Base-by-base conservation (phyloP, 2,113 vertebrate species). In the Hippopotamus amphibius region DNA sequence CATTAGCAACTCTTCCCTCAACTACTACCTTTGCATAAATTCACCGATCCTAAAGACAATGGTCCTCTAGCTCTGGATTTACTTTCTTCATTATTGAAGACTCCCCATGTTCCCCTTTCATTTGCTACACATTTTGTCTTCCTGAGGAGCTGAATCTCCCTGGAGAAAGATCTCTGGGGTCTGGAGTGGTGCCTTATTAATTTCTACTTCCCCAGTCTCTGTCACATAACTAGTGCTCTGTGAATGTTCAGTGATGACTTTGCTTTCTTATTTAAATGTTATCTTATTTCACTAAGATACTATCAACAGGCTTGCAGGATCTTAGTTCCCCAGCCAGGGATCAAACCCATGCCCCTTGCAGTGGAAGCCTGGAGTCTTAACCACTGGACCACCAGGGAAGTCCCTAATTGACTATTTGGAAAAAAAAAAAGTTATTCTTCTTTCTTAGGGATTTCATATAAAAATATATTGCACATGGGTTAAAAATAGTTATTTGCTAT, bases 211-310 rank as follows among this genome's bases (percentile, higher is more conserved):
- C 16, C 33, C 46, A 30, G 26, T 65, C 13, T 7, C 76, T 68
- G 48, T 53, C 43, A 91, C 65, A 30, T 76, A 76, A 63, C 50
- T 50, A 53, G 12, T 48, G 17, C 43, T 81, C 63, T 82, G 61
- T 53, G 55, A 95, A 82, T 82, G 74, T 82, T 90, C 68, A 59
- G 13, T 77, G 69, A 79, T 28, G 37, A 71, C 53, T 46, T 96
- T 53, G 53, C 68, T 79, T 85, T 26, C 24, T 77, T 66, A 83
- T 65, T 79, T 77, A 82, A 87, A 90, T 65, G 33, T 37, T 66
- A 41, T 79, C 93, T 90, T 72, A 95, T 93, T 84, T 28, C 48
- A 77, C 21, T 53, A 77, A 77, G 74, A n/a, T 77, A 77, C 48
- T 33, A 37, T 37, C 37, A 37, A 37, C 37, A 37, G 46, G 30